Percentiles rank a stretch among this genome's conserved stretches.
phyloP scores from a whole-genome alignment of 2,113 vertebrate genomes.

The Hydropotes inermis region DNA sequence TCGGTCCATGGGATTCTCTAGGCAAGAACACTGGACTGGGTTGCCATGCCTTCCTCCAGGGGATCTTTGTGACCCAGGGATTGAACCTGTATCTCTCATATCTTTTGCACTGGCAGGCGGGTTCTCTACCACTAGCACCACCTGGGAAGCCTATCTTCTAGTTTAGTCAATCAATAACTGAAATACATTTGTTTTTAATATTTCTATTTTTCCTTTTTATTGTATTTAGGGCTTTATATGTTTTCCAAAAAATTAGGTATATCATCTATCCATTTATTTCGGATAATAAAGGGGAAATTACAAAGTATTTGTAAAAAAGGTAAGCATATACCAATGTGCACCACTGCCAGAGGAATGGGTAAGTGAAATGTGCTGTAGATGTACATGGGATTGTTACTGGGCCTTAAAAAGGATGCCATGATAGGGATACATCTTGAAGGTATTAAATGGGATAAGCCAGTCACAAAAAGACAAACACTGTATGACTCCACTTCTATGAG shows the following conservation, averaged over 20 bases:
- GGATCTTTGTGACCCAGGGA: background rate
- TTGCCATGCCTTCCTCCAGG: background rate
- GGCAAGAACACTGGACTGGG: background rate
- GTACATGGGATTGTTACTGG: background rate
- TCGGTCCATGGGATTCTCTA: background rate
- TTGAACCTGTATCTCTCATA: background rate
- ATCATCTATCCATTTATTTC: constrained; percentile 6
- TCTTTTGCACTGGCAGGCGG: background rate
- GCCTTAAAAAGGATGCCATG: background rate
- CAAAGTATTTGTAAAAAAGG: background rate
- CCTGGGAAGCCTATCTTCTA: constrained; percentile 4
- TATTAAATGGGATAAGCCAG: background rate
- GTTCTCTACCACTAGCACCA: background rate
- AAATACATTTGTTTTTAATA: constrained; percentile 12
- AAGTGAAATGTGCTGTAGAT: background rate
- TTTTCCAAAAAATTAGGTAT: background rate
- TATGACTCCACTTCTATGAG: background rate
- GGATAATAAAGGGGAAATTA: background rate
- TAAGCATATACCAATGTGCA: background rate
- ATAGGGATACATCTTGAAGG: background rate
- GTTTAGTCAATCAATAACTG: background rate
- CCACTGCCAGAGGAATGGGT: background rate
- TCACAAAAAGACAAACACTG: background rate
- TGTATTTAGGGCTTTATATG: background rate
- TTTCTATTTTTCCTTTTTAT: background rate